Evolutionary conservation across 92 coral and sea anemone species (phyloP), one percentile per base, ranked within the genome.

Genomic region (Chrysogorgia sp.): DNA sequence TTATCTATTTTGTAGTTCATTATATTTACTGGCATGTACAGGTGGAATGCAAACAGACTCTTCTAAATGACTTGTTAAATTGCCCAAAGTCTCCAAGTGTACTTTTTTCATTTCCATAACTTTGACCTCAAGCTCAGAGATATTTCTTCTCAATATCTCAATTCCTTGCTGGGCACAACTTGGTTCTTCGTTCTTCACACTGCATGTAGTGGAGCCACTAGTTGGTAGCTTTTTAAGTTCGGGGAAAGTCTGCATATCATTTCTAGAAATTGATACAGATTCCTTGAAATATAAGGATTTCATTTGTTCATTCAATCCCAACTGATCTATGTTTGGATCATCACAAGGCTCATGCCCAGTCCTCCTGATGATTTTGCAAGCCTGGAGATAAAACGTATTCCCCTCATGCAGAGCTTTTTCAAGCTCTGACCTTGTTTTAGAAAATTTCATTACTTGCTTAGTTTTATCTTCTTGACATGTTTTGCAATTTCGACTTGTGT

Each of bases 21-120:
- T 31, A 59, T 72, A 72, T 72, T 72, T 72, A 35, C 50, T 53
- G 25, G 58, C 40, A 25, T 17, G 48, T 30, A 72, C 55, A 0
- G 79, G 79, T 26, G 79, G 79, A 19, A 72, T 72, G 32, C 58
- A 56, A 15, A 72, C 79, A 10, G 34, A 22, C 13, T 72, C 79
- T 56, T 72, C 29, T 28, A 72, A 7, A 56, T 72, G 53, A 26
- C 29, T 30, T 1, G 41, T 59, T 32, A 72, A 56, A 7, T 30
- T 21, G 23, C 55, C 55, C n/a, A 72, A 55, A 72, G 34, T 53
- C 31, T 72, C 65, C 22, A 72, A 56, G 55, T 72, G 79, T 34
- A 33, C 13, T 34, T 72, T 72, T 53, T 34, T 55, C 8, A 53
- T 21, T 35, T 72, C 79, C 43, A 56, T 6, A 12, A 56, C 23